phyloP scores from a whole-genome alignment of 2,797 vertebrate genomes.

The Melanotaenia maccullochi region DNA sequence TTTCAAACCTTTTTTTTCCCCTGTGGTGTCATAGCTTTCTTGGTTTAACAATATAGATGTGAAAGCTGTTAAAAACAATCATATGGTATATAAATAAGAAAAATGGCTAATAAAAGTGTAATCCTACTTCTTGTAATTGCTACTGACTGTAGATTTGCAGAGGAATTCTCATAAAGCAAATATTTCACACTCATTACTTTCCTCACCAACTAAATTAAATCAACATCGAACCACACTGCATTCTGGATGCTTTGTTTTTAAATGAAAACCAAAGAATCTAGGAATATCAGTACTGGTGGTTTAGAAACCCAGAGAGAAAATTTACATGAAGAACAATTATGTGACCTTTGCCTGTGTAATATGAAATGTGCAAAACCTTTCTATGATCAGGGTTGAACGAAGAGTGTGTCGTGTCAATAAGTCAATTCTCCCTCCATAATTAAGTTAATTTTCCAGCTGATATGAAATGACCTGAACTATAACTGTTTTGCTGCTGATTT shows the following conservation, averaged over 20 bases:
- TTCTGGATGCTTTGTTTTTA: not conserved
- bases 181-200: not conserved
- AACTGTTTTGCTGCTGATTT: slow-evolving; percentile 19
- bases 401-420: not conserved
- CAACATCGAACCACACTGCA: not conserved
- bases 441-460: not conserved
- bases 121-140: not conserved
- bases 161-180: not conserved
- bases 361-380: not conserved
- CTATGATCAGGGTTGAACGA: not conserved
- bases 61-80: not conserved
- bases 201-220: not conserved
- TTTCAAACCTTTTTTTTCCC: not conserved
- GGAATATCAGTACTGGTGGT: not conserved
- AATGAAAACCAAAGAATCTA: not conserved
- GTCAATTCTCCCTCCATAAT: not conserved
- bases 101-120: not conserved
- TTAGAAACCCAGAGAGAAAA: not conserved
- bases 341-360: not conserved
- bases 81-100: not conserved
- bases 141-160: not conserved
- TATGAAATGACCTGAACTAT: not conserved
- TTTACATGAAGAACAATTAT: not conserved
- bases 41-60: not conserved
- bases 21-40: not conserved